phyloP scores from a whole-genome alignment of 1,140 invertebrate genomes.

The Nasonia giraulti region DNA sequence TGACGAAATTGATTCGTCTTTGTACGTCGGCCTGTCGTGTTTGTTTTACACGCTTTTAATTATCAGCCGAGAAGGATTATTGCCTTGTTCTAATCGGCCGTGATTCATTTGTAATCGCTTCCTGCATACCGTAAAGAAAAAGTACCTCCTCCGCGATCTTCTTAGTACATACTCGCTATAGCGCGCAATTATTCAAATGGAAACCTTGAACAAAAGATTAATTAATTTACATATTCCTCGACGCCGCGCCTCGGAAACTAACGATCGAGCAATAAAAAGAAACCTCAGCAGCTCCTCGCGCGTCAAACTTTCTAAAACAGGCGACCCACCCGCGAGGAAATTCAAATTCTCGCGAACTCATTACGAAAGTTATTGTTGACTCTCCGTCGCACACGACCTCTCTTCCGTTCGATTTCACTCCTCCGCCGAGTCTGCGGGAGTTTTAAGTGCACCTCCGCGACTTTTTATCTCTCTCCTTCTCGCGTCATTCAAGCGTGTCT shows the following conservation, averaged over 20 bases:
- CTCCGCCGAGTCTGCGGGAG: not conserved
- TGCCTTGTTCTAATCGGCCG: too few species aligned
- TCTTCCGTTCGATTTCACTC: slow-evolving; percentile 9
- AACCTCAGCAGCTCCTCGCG: too few species aligned
- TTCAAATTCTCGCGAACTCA: slow-evolving; percentile 8
- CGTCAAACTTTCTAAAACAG: not conserved
- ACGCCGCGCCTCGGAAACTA: too few species aligned
- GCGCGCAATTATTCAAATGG: not conserved
- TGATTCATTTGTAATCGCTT: not conserved
- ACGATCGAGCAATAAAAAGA: too few species aligned
- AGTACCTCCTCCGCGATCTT: too few species aligned
- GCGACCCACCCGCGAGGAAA: not conserved
- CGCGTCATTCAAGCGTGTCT: not conserved
- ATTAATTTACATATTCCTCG: too few species aligned
- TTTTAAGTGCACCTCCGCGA: not conserved
- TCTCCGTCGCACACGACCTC: not conserved
- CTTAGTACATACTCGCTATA: too few species aligned
- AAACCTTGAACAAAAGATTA: not conserved
- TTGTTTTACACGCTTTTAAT: not conserved
- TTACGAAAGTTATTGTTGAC: slow-evolving; percentile 25
- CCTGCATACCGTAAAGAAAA: too few species aligned
- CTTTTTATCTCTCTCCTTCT: slow-evolving; percentile 6
- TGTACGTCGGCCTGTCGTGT: not conserved
- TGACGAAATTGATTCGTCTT: not conserved
- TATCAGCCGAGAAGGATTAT: not conserved